Conservation (phyloP, 1,140 invertebrate species). For the Musca domestica region DNA sequence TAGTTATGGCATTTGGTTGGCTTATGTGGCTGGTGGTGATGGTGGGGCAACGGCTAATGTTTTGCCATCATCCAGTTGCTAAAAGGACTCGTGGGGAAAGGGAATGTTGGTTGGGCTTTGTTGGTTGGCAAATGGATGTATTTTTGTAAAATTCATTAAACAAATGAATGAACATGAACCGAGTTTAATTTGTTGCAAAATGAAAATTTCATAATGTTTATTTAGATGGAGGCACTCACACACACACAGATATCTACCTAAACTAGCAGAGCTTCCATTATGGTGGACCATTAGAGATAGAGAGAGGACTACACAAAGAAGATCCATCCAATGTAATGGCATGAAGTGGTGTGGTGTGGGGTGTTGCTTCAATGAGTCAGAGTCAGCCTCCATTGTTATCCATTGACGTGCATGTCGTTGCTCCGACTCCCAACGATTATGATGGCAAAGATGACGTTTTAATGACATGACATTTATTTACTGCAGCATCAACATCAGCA, state of each 20-base stretch:
- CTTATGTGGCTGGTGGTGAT: too few relatives aligned
- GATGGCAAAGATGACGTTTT: neutral
- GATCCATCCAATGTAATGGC: too few relatives aligned
- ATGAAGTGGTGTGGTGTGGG: neutral
- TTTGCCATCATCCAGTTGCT: too few relatives aligned
- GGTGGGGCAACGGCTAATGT: too few relatives aligned
- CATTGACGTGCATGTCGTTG: neutral
- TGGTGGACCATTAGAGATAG: too few relatives aligned
- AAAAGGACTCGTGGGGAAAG: too few relatives aligned
- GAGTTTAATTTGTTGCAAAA: conserved; percentile 20
- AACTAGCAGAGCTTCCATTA: too few relatives aligned
- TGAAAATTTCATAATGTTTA: conserved; percentile 11
- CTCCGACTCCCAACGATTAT: neutral
- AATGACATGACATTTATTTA: conserved; percentile 18
- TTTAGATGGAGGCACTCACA: neutral
- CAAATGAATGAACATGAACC: conserved; percentile 8
- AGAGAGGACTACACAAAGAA: too few relatives aligned
- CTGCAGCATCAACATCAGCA: neutral
- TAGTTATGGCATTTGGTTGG: neutral
- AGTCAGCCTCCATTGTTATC: too few relatives aligned
- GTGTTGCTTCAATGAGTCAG: neutral
- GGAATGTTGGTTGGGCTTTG: too few relatives aligned
- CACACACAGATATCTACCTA: neutral
- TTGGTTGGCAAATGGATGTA: too few relatives aligned
- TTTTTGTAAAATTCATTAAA: conserved; percentile 16